Conservation (phyloP, 2,888 invertebrate genomes). For the Ganaspis brasiliensis region DNA sequence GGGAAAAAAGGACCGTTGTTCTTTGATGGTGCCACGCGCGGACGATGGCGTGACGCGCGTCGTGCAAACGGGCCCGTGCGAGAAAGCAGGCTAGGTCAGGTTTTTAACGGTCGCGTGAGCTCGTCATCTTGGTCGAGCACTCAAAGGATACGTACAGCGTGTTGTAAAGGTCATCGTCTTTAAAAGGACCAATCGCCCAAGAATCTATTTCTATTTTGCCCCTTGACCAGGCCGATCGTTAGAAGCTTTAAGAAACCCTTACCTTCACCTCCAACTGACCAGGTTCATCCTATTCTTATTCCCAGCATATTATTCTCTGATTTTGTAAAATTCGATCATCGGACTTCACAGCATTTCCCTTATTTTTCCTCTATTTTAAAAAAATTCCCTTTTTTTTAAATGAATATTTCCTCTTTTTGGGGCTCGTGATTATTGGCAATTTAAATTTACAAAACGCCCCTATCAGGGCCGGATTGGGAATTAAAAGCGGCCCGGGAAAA, state of each 20-base stretch:
- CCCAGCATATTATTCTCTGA: too few relatives aligned
- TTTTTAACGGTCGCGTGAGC: constrained; percentile 78
- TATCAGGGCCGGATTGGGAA: too few relatives aligned
- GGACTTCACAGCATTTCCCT: too few relatives aligned
- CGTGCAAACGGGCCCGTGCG: constrained; percentile 58
- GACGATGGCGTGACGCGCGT: constrained; percentile 69
- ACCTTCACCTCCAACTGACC: background rate
- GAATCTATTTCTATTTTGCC: constrained; percentile 31
- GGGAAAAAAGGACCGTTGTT: constrained; percentile 42
- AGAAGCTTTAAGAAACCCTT: background rate
- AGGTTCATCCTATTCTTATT: background rate
- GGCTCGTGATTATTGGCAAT: too few relatives aligned
- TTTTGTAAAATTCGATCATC: too few relatives aligned
- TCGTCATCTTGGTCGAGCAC: constrained; percentile 75
- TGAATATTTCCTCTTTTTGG: too few relatives aligned
- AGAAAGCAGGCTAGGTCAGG: constrained; percentile 75
- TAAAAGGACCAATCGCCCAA: constrained; percentile 30
- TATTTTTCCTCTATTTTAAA: background rate
- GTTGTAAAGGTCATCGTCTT: constrained; percentile 48
- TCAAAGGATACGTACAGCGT: constrained; percentile 72
- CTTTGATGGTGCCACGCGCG: constrained; percentile 46
- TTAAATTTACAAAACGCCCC: too few relatives aligned
- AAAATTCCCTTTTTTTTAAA: too few relatives aligned
- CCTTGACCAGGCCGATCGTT: background rate
- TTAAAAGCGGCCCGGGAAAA: too few relatives aligned